Evolutionary conservation across 2,888 invertebrate species (phyloP).

Genomic region (Alloplasta piceator): DNA sequence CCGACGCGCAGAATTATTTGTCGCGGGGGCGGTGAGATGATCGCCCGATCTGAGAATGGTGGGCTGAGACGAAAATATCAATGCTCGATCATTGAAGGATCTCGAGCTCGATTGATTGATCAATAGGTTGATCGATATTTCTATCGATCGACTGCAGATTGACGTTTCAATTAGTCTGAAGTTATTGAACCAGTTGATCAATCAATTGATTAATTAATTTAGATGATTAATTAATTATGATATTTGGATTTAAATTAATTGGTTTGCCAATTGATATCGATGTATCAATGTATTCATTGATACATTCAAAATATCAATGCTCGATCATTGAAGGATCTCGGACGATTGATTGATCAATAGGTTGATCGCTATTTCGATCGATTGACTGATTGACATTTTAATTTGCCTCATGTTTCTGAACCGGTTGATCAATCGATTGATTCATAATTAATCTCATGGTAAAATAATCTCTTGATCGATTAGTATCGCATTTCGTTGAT

Average conservation of each 20-base stretch:
- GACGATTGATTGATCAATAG: neutral
- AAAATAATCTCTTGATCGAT: too few species aligned
- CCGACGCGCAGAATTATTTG: neutral
- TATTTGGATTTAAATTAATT: too few species aligned
- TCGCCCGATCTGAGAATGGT: neutral
- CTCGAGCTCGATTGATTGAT: neutral
- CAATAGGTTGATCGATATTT: neutral
- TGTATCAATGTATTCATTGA: too few species aligned
- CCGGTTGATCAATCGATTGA: neutral
- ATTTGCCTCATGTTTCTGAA: too few species aligned
- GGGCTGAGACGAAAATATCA: conserved; percentile 24
- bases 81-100: neutral
- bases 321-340: neutral
- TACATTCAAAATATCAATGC: conserved; percentile 41
- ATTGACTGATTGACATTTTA: too few species aligned
- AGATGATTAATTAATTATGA: too few species aligned
- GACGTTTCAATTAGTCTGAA: too few species aligned
- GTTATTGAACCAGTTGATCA: too few species aligned
- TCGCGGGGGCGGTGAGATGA: conserved; percentile 1
- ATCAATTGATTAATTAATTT: neutral
- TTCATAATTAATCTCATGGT: neutral
- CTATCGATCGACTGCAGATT: too few species aligned
- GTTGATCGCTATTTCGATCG: neutral
- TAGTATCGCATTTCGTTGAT: too few species aligned
- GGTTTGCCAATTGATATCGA: too few species aligned